Percentiles rank a stretch among this genome's conserved stretches.
phyloP scores from a whole-genome alignment of 2,113 vertebrate genomes.

The Saguinus imperator region DNA sequence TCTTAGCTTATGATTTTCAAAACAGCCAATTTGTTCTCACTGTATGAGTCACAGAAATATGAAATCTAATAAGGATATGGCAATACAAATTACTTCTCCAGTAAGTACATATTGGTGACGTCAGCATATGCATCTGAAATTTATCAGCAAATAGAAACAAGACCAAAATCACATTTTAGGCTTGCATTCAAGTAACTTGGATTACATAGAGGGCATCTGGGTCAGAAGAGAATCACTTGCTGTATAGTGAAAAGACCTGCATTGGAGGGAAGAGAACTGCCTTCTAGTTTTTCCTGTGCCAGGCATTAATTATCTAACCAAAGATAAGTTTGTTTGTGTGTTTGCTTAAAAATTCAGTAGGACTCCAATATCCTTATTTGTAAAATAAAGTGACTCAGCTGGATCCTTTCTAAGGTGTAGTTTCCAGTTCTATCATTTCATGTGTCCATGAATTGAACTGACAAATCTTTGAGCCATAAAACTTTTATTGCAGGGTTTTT shows the following conservation, averaged over 20 bases:
- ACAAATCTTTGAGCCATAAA: background rate
- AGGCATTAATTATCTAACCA: background rate
- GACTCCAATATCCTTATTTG: background rate
- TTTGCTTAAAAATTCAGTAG: background rate
- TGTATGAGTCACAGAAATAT: conserved; percentile 6
- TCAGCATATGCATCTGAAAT: background rate
- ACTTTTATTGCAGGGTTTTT: background rate
- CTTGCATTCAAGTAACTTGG: background rate
- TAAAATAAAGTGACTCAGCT: background rate
- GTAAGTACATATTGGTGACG: background rate
- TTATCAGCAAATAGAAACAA: background rate
- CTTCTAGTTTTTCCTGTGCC: background rate
- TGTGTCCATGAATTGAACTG: background rate
- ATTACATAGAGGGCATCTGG: background rate
- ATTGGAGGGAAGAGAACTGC: background rate
- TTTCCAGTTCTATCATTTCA: background rate
- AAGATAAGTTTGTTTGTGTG: background rate
- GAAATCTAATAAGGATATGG: conserved; percentile 1
- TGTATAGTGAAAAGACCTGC: background rate
- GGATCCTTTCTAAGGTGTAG: background rate
- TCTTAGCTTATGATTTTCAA: conserved; percentile 3
- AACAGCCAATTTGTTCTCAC: background rate
- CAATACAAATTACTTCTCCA: background rate
- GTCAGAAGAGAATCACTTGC: background rate
- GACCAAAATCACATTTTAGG: background rate